Evolutionary conservation across 53 echinoderm and acorn worm species (phyloP), one percentile per base, ranked within the genome.

Genomic region (Arbacia lixula): DNA sequence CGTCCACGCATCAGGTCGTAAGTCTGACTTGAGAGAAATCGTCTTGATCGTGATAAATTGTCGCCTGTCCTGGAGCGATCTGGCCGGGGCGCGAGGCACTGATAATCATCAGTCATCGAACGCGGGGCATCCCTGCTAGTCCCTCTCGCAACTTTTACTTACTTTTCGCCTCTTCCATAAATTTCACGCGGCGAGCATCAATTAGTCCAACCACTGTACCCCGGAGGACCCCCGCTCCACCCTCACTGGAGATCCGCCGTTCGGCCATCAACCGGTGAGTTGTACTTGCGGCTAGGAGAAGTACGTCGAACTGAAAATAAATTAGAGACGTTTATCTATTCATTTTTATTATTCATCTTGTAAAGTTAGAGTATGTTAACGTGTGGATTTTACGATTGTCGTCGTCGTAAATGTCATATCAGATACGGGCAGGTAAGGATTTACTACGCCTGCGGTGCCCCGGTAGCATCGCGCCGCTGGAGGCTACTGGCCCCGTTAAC

Each of bases 381-480:
- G 82, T 81, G 82, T 49, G 82, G 82, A 60, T 81, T 81, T 81
- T 81, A 81, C 82, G 82, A 81, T 81, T 81, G 82, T 63, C 31
- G 43, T 63, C 82, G 46, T 81, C 82, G 82, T 81, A 81, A 81
- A 81, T 81, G 82, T 81, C 82, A 63, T 63, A 81, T 81, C 64
- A 81, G 82, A 63, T 63, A 81, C 8, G 33, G 46, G 46, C 46
- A 63, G 82, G 82, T 62, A 63, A 81, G 79, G 62, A 81, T 63
- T 81, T 62, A 81, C 62, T 36, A 46, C n/a, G 82, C 52, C 64
- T 39, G 50, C 52, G 50, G 30, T 81, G 46, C 32, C 82, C 79
- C 63, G 82, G 31, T 19, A 46, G 42, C 46, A 20, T 26, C 30
- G 64, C 46, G 53, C 74, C 26, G 33, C 74, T 53, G 33, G 74